A percentile compares a stretch with the other conserved stretches of the same genome.
Evolutionary conservation across 2,113 vertebrate genomes (phyloP).

Genomic region (Budorcas taxicolor): DNA sequence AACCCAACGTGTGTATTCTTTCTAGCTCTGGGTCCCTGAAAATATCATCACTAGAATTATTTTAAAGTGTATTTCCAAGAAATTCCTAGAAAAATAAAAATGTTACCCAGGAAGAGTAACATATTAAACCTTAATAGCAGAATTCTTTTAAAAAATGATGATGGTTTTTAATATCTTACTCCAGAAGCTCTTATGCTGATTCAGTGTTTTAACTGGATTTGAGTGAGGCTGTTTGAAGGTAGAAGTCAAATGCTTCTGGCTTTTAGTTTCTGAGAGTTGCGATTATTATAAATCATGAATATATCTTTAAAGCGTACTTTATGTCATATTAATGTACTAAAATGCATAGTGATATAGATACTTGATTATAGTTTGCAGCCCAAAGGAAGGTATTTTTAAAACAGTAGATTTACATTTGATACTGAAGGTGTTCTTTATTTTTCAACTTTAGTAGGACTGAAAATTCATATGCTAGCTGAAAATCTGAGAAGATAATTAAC

Average conservation of each 20-base stretch:
- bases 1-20: not conserved
- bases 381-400: slow-evolving; percentile 52
- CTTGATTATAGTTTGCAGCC: slow-evolving; percentile 28
- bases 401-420: slow-evolving; percentile 31
- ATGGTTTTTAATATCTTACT: not conserved
- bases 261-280: slow-evolving; percentile 48
- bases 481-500: slow-evolving; percentile 72
- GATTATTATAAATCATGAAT: slow-evolving; percentile 50
- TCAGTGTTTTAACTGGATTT: slow-evolving; percentile 35
- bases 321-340: slow-evolving; percentile 37
- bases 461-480: slow-evolving; percentile 66
- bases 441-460: slow-evolving; percentile 58
- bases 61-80: not conserved
- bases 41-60: not conserved
- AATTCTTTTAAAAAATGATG: slow-evolving; percentile 27
- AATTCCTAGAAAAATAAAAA: slow-evolving; percentile 27
- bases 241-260: slow-evolving; percentile 49
- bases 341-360: not conserved
- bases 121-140: not conserved
- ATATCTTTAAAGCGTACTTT: slow-evolving; percentile 45
- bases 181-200: slow-evolving; percentile 30
- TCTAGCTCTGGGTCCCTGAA: not conserved
- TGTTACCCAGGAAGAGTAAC: not conserved
- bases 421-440: slow-evolving; percentile 53
- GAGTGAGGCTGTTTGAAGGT: slow-evolving; percentile 5